Evolutionary conservation across 2,113 vertebrate genomes (phyloP).

Genomic region (Eretmochelys imbricata): DNA sequence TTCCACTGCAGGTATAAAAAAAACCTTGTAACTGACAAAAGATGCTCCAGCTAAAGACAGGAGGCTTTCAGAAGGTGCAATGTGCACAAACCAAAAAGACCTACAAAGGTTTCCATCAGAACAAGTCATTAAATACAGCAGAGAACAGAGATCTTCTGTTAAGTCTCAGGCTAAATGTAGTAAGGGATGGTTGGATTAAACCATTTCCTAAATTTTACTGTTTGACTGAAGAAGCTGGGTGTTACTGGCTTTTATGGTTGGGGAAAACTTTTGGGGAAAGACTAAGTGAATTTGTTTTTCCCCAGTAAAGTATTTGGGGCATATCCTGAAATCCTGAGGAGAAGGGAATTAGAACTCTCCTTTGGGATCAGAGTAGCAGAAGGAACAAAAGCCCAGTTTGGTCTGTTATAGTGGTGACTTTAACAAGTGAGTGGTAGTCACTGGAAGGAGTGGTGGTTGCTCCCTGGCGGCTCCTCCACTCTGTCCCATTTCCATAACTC

Average conservation of each 20-base stretch:
- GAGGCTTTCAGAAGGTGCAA: not conserved
- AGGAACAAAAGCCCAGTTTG: not conserved
- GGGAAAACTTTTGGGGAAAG: not conserved
- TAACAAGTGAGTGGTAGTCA: rapidly evolving
- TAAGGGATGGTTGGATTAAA: not conserved
- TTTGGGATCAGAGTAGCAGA: not conserved
- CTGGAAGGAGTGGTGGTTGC: not conserved
- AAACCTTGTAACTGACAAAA: not conserved
- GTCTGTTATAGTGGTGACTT: not conserved
- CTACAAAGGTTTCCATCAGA: not conserved
- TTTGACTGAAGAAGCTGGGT: not conserved
- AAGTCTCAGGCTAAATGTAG: not conserved
- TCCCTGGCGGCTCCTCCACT: not conserved
- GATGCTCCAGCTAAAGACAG: not conserved
- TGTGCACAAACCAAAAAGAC: conserved; percentile 15
- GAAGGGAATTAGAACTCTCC: not conserved
- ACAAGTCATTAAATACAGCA: not conserved
- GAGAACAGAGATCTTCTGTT: conserved; percentile 36
- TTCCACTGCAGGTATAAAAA: not conserved
- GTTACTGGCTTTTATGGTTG: not conserved
- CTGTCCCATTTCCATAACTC: rapidly evolving
- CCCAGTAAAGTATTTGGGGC: not conserved
- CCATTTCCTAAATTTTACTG: not conserved
- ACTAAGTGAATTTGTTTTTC: not conserved
- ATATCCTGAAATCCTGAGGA: not conserved